Conservation (phyloP, 1,140 invertebrate genomes). For the Latrodectus geometricus region DNA sequence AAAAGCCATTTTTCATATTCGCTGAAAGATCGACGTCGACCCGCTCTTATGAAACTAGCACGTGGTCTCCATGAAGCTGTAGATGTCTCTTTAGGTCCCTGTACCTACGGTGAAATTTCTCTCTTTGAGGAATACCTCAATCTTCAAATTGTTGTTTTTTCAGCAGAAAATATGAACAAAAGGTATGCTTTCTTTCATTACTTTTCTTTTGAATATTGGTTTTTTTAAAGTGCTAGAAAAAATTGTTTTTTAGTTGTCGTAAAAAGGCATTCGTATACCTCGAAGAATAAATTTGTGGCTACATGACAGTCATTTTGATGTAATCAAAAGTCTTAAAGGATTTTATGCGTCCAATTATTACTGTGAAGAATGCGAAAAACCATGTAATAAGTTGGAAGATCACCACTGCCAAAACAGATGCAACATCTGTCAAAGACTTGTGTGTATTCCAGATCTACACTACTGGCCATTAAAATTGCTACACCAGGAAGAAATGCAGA, state of each 20-base stretch:
- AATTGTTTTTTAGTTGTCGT: background rate
- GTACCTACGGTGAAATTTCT: background rate
- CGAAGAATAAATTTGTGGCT: background rate
- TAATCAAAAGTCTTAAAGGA: background rate
- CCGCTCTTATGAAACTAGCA: background rate
- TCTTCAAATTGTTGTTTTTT: slow-evolving; percentile 6
- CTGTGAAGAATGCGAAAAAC: background rate
- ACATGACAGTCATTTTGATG: background rate
- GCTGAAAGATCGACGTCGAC: background rate
- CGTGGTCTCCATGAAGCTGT: background rate
- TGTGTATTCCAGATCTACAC: too few relatives aligned
- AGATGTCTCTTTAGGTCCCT: background rate
- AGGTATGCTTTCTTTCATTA: too few relatives aligned
- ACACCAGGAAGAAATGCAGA: too few relatives aligned
- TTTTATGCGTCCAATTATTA: background rate
- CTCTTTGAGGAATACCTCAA: background rate
- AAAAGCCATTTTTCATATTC: background rate
- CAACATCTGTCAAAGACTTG: background rate
- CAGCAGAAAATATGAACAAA: background rate
- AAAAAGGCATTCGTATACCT: background rate
- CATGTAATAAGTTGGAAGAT: background rate
- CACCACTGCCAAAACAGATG: background rate
- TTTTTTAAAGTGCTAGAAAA: background rate
- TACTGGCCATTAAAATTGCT: too few relatives aligned
- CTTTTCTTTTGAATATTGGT: background rate